Conservation (phyloP, 2,797 vertebrate species). For the Chaetodon trifasciatus region DNA sequence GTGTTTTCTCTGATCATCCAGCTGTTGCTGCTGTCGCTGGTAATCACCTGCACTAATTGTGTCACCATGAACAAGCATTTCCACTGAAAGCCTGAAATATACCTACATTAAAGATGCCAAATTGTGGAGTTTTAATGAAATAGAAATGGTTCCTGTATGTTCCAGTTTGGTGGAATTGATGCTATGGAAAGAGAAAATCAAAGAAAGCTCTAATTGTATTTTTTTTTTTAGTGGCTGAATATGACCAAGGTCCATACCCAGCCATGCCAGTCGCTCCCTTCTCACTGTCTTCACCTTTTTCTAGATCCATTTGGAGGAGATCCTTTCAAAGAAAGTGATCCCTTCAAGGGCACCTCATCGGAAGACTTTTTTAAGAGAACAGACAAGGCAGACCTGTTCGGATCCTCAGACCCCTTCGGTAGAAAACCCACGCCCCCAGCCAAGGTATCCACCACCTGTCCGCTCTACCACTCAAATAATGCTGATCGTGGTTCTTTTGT, state of each 20-base stretch:
- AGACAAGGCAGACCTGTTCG: constrained; percentile 89
- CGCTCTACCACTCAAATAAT: background rate
- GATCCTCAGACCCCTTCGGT: constrained; percentile 89
- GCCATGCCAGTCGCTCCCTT: background rate
- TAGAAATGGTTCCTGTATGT: constrained; percentile 18
- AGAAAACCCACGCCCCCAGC: constrained; percentile 87
- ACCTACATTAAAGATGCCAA: background rate
- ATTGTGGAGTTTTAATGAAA: constrained; percentile 10
- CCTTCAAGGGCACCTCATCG: constrained; percentile 81
- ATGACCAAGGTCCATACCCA: background rate
- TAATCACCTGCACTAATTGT: background rate
- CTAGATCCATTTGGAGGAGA: constrained; percentile 91
- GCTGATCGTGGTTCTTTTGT: constrained; percentile 4
- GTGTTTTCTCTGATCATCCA: constrained; percentile 1
- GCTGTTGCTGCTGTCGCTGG: constrained; percentile 6
- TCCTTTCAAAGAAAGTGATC: constrained; percentile 86
- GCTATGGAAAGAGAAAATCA: constrained; percentile 11
- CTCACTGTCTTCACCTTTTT: constrained; percentile 22
- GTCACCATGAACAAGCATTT: constrained; percentile 20
- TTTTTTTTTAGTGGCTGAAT: constrained; percentile 13
- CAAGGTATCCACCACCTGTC: constrained; percentile 84
- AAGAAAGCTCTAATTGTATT: constrained; percentile 6
- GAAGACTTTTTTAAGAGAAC: constrained; percentile 93
- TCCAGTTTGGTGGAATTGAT: constrained; percentile 13
- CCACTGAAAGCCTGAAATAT: background rate